These are phyloP conservation scores for Achatina immaculata DNA, from an alignment of 1,140 invertebrate species.

Conservation along the genomic window DNA sequence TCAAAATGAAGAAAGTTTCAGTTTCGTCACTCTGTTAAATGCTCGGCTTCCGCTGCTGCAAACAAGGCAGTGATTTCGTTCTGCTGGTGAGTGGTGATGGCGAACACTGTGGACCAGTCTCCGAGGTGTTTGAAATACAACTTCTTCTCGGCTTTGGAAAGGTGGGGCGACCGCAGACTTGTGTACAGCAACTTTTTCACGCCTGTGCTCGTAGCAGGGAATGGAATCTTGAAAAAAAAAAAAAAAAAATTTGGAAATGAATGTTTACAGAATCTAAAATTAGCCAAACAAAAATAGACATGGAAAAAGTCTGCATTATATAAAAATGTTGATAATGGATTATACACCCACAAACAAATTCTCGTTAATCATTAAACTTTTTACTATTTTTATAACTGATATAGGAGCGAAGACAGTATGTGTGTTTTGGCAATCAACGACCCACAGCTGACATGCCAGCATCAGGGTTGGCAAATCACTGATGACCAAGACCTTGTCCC, in stretches of 20 bases:
- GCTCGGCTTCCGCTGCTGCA: neutral
- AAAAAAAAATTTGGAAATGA: neutral
- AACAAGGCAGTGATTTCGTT: conserved; percentile 15
- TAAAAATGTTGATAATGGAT: neutral
- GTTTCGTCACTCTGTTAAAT: neutral
- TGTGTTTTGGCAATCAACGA: too few relatives aligned
- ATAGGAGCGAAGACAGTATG: too few relatives aligned
- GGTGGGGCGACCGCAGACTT: conserved; percentile 34
- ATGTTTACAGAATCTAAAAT: too few relatives aligned
- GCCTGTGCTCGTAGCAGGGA: conserved; percentile 55
- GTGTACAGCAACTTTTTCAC: conserved; percentile 50
- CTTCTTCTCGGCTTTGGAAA: conserved; percentile 48
- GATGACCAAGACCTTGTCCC: too few relatives aligned
- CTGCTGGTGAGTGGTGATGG: conserved; percentile 51
- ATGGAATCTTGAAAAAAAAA: conserved; percentile 55
- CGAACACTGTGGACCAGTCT: conserved; percentile 59
- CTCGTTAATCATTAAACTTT: too few relatives aligned
- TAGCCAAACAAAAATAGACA: neutral
- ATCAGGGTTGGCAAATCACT: too few relatives aligned
- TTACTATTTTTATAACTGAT: too few relatives aligned
- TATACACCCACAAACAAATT: neutral
- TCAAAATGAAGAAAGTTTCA: too few relatives aligned
- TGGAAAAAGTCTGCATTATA: neutral
- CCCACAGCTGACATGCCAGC: too few relatives aligned
- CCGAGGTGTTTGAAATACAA: conserved; percentile 52